Conservation (phyloP, 2,797 vertebrate species). For the Apodemus agrarius region DNA sequence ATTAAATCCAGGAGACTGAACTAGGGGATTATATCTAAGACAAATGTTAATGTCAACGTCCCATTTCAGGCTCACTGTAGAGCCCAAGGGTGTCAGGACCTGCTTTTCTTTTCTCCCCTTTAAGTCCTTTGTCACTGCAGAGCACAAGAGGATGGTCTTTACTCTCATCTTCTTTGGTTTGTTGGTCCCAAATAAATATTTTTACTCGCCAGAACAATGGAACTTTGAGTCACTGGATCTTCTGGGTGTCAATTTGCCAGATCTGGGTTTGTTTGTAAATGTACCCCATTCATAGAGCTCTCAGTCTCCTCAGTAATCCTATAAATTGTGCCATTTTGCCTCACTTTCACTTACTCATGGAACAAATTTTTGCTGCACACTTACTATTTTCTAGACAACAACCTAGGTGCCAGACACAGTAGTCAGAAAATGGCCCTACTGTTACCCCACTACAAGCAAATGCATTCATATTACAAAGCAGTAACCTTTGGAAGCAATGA, state of each 20-base stretch:
- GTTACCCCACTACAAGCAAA: background rate
- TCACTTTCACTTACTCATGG: background rate
- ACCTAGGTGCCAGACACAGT: background rate
- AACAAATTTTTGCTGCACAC: background rate
- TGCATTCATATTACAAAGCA: background rate
- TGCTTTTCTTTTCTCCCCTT: too few species aligned
- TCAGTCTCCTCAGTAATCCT: background rate
- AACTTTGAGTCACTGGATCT: background rate
- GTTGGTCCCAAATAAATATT: background rate
- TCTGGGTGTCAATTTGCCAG: background rate
- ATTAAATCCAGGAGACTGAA: background rate
- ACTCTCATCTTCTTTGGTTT: background rate
- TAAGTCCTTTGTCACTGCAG: background rate
- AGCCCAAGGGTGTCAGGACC: background rate
- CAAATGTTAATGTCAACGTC: background rate
- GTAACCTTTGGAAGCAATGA: background rate
- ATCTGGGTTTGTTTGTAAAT: background rate
- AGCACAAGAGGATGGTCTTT: background rate
- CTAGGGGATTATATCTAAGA: background rate
- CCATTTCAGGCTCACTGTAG: background rate
- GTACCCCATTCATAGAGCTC: background rate
- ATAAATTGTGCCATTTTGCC: background rate
- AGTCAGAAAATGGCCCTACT: background rate
- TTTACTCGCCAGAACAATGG: background rate
- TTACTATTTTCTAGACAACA: conserved; percentile 22